Evolutionary conservation across 2,888 invertebrate species (phyloP).

Genomic region (Anticlea derivata): DNA sequence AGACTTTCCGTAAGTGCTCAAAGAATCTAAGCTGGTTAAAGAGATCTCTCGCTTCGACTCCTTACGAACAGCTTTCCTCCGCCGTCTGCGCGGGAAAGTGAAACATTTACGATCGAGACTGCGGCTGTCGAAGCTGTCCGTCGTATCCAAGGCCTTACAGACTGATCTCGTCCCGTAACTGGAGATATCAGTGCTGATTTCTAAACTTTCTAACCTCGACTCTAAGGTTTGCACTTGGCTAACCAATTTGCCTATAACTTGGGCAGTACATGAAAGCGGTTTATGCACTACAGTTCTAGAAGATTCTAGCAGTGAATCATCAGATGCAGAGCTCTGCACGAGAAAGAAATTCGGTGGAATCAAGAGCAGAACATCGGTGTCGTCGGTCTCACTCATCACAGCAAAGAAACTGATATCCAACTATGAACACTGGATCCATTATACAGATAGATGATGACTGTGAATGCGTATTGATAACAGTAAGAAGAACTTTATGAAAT

Average conservation of each 20-base stretch:
- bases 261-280: slow-evolving; percentile 74
- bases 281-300: slow-evolving; percentile 76
- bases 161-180: slow-evolving; percentile 47
- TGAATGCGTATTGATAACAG: not conserved
- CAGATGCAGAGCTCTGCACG: slow-evolving; percentile 84
- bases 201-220: slow-evolving; percentile 75
- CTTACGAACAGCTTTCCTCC: slow-evolving; percentile 53
- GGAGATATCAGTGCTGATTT: slow-evolving; percentile 62
- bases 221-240: slow-evolving; percentile 86
- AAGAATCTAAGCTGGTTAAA: slow-evolving; percentile 60
- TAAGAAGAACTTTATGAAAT: too few relatives aligned
- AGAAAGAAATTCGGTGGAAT: slow-evolving; percentile 91
- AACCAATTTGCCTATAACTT: slow-evolving; percentile 81
- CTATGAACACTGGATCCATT: slow-evolving; percentile 56
- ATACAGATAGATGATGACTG: slow-evolving; percentile 37
- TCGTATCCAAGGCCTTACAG: slow-evolving; percentile 56
- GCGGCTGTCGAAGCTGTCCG: slow-evolving; percentile 60
- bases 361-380: slow-evolving; percentile 91
- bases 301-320: slow-evolving; percentile 72
- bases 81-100: slow-evolving; percentile 72
- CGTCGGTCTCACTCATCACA: slow-evolving; percentile 86
- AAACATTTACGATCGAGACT: slow-evolving; percentile 66
- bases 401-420: slow-evolving; percentile 34
- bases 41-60: slow-evolving; percentile 55
- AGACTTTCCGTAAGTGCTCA: slow-evolving; percentile 37